Evolutionary conservation across 2,888 invertebrate genomes (phyloP), one percentile per base, ranked within the genome.

Genomic region (Embidobia sp.): DNA sequence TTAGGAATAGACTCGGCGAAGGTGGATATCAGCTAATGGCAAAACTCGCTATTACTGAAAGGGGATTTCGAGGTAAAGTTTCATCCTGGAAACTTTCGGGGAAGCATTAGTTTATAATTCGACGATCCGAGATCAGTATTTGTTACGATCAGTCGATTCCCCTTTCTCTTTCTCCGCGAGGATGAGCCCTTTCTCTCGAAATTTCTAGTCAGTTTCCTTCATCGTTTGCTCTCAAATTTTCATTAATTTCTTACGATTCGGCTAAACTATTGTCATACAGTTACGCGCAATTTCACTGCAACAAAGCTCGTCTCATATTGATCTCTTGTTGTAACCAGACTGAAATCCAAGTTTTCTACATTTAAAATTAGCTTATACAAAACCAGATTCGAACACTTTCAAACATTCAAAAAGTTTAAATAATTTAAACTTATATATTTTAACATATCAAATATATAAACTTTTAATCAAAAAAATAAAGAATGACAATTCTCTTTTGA

Each of bases 21-120:
- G 44, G 44, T 61, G 75, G 66, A 66, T 69, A 74, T 55, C 69
- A 72, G 55, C 55, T 67, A 67, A 64, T 59, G 53, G 55, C 44
- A 70, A 70, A 66, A 77, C 63, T 63, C 33, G 72, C 40, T 66
- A 48, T 67, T 72, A 73, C 29, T 42, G 37, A 69, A 72, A 73
- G 73, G 78, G 78, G 84, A 79, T 81, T 70, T 69, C 42, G 37
- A 44, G 80, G 80, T 77, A 82, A 81, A 83, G 82, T 84, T 82
- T 82, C 78, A 84, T 83, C 82, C 72, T 69, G 57, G 78, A 74
- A 86, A 87, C 85, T 86, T 86, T 85, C 83, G 79, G 79, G 83
- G 81, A 85, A 85, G 85, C 88, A 87, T 87, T 87, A 88, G 87
- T 87, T 88, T 88, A 87, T 88, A 87, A 88, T 88, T 88, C 85